A percentile compares a stretch with the other conserved stretches of the same genome.
Conservation (phyloP, 2,888 invertebrate genomes). For the Alcis repandata region DNA sequence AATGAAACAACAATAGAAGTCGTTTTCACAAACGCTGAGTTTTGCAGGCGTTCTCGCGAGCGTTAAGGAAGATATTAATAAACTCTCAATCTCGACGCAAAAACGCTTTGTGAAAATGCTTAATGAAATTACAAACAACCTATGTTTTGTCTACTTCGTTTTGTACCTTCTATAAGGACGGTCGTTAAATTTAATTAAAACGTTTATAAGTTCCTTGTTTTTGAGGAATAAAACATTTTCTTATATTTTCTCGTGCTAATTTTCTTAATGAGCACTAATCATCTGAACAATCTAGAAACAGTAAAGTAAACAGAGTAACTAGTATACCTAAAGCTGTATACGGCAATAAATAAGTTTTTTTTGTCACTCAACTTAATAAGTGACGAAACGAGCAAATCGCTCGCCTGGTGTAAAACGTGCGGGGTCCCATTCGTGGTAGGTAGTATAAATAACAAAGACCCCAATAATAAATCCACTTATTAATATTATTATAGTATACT, state of each 20-base stretch:
- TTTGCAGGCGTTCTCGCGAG: conserved; percentile 10
- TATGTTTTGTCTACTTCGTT: conserved; percentile 54
- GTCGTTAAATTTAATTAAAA: conserved; percentile 48
- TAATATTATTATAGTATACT: too few relatives aligned
- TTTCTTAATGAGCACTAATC: neutral
- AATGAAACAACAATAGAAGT: too few relatives aligned
- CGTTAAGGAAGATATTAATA: conserved; percentile 39
- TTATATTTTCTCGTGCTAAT: neutral
- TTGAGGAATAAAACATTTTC: conserved; percentile 11
- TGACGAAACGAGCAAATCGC: too few relatives aligned
- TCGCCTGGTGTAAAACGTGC: too few relatives aligned
- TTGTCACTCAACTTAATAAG: too few relatives aligned
- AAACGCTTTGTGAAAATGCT: conserved; percentile 49
- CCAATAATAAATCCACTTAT: too few relatives aligned
- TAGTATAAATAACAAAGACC: too few relatives aligned
- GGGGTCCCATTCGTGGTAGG: too few relatives aligned
- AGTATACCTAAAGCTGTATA: too few relatives aligned
- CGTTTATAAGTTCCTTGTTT: conserved; percentile 7
- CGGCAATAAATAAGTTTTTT: too few relatives aligned
- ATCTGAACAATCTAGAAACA: neutral
- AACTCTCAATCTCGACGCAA: conserved; percentile 48
- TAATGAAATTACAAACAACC: conserved; percentile 54
- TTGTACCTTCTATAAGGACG: conserved; percentile 44
- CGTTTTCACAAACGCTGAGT: too few relatives aligned
- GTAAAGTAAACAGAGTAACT: too few relatives aligned